Percentiles rank a stretch among this genome's conserved stretches.
Conservation (phyloP, 2,888 invertebrate species). For the Amphipyra berbera region DNA sequence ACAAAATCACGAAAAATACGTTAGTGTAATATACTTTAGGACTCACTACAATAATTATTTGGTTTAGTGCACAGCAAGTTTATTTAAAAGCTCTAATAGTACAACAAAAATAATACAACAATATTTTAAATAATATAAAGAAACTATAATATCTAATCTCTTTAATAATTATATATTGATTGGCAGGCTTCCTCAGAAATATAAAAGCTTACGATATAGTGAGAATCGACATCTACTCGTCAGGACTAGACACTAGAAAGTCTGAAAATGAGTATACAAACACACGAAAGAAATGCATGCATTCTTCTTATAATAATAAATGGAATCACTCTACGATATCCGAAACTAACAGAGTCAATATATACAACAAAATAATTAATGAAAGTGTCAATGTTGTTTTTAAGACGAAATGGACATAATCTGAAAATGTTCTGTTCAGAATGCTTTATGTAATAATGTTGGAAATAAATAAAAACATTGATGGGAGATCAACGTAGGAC, state of each 20-base stretch:
- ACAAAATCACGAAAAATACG: slow-evolving; percentile 52
- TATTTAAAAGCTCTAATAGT: slow-evolving; percentile 70
- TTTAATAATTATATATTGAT: slow-evolving; percentile 62
- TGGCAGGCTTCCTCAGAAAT: slow-evolving; percentile 80
- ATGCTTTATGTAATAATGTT: slow-evolving; percentile 42
- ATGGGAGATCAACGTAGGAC: slow-evolving; percentile 65
- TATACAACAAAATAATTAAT: slow-evolving; percentile 75
- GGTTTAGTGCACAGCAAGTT: slow-evolving; percentile 85
- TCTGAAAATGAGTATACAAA: slow-evolving; percentile 86
- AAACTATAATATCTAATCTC: slow-evolving; percentile 56
- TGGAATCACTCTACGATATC: slow-evolving; percentile 87
- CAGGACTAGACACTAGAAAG: slow-evolving; percentile 87
- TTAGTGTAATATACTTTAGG: slow-evolving; percentile 65
- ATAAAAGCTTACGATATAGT: slow-evolving; percentile 82
- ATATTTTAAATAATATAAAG: slow-evolving; percentile 55
- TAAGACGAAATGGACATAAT: slow-evolving; percentile 46
- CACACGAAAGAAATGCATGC: slow-evolving; percentile 89
- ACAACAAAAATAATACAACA: slow-evolving; percentile 59
- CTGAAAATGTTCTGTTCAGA: slow-evolving; percentile 51
- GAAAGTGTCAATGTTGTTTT: slow-evolving; percentile 48
- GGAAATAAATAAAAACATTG: slow-evolving; percentile 52
- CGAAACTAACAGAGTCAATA: slow-evolving; percentile 82
- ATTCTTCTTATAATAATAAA: slow-evolving; percentile 87
- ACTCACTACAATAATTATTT: slow-evolving; percentile 78
- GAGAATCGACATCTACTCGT: slow-evolving; percentile 85